Conservation (phyloP, 2,888 invertebrate genomes). For the Mylabris sibirica region DNA sequence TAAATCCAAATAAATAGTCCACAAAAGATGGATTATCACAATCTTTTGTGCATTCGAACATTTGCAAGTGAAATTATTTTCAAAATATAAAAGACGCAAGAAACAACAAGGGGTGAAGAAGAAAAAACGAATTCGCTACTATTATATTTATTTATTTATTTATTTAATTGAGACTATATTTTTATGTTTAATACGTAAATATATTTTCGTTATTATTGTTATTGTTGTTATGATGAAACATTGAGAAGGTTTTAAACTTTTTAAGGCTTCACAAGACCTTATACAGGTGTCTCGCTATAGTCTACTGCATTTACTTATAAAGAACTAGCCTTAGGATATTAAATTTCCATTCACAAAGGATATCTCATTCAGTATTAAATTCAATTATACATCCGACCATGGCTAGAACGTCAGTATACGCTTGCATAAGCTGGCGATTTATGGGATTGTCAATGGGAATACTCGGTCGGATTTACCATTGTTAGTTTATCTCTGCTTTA, state of each 20-base stretch:
- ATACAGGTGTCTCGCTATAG: slow-evolving; percentile 36
- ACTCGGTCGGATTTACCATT: slow-evolving; percentile 29
- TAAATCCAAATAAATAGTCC: slow-evolving; percentile 51
- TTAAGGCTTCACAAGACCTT: slow-evolving; percentile 33
- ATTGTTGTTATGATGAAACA: background rate
- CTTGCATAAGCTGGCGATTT: slow-evolving; percentile 30
- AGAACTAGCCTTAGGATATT: slow-evolving; percentile 42
- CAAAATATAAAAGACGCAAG: slow-evolving; percentile 17
- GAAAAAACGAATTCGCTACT: too few relatives aligned
- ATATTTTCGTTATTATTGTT: background rate
- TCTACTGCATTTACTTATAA: slow-evolving; percentile 34
- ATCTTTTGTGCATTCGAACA: slow-evolving; percentile 42
- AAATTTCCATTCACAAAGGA: slow-evolving; percentile 47
- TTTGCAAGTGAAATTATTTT: slow-evolving; percentile 51
- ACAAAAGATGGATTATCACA: slow-evolving; percentile 55
- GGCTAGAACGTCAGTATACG: slow-evolving; percentile 27
- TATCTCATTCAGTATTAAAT: slow-evolving; percentile 49
- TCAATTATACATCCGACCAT: slow-evolving; percentile 43
- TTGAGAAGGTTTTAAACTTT: slow-evolving; percentile 3
- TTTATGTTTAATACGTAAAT: too few relatives aligned
- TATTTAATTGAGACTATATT: background rate
- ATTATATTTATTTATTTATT: too few relatives aligned
- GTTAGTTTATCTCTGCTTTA: slow-evolving; percentile 31
- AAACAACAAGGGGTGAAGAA: too few relatives aligned
- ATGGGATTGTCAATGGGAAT: slow-evolving; percentile 26